Evolutionary conservation across 2,888 invertebrate genomes (phyloP), one percentile per base, ranked within the genome.

Genomic region (Andrena marginata): DNA sequence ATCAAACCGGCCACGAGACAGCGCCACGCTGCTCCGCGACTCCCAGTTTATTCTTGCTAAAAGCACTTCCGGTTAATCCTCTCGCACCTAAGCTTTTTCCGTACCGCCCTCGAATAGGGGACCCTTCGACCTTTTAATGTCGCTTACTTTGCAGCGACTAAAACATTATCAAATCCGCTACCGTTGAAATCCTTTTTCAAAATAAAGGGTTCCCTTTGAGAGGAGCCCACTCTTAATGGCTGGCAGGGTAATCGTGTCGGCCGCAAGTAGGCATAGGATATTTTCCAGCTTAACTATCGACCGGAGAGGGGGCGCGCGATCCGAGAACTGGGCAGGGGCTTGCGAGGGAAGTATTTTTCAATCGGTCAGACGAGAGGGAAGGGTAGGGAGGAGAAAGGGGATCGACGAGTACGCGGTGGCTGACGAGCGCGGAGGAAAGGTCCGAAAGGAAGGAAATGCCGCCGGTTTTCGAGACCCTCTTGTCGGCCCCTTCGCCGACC

Each of bases 401-500:
- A 68, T 49, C 56, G 20, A 16, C 7, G 48, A 51, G 62, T 1
- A 42, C 56, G 35, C 54, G 60, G 49, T 26, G 23, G 42, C 59
- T 10, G 42, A 76, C 20, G 56, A 29, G 13, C 8, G 48, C 42
- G 42, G 73, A 59, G 63, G 54, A 48, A 69, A 74, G 75, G 35
- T 68, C 42, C 26, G 51, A 63, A 82, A 54, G 77, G 63, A 64
- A 77, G 77, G 51, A 84, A 77, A 71, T 69, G 71, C 84, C 69
- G 73, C 68, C 67, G 73, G 70, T 59, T 74, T 82, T 82, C 73
- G 54, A 71, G 77, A 77, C 71, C 74, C 82, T 70, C 71, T 83
- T 33, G 48, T 68, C 56, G 51, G 33, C 67, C 82, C 72, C 74
- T 75, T 82, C 56, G 71, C 48, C 69, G 77, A 77, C 72, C 82